A percentile compares a stretch with the other conserved stretches of the same genome.
Conservation (phyloP, 2,888 invertebrate species). For the Ramazzottius varieornatus region DNA sequence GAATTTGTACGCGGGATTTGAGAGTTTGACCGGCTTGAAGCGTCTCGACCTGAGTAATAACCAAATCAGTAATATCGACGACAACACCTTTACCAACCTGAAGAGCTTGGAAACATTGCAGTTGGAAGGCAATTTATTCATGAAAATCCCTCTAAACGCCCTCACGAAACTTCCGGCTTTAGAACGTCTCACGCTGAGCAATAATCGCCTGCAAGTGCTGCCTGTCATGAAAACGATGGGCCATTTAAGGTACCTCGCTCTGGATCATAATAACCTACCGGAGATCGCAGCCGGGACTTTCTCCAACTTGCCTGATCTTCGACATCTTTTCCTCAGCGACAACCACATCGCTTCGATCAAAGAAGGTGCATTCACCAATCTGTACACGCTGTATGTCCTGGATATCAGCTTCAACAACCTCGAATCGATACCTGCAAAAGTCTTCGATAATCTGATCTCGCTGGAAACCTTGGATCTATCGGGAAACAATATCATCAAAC, state of each 20-base stretch:
- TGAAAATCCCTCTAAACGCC: background rate
- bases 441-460: background rate
- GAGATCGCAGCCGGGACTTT: background rate
- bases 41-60: conserved; percentile 1
- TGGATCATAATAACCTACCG: background rate
- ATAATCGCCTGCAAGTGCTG: background rate
- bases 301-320: background rate
- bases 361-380: background rate
- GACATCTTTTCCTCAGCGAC: background rate
- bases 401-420: background rate
- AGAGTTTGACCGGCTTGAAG: background rate
- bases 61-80: conserved; percentile 3
- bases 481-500: background rate
- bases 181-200: background rate
- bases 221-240: background rate
- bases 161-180: background rate
- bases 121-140: background rate
- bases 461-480: background rate
- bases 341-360: background rate
- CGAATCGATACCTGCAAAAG: background rate
- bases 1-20: background rate
- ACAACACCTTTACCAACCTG: background rate
- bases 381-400: background rate
- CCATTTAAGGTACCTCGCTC: background rate
- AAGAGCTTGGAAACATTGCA: background rate